phyloP scores from a whole-genome alignment of 2,888 invertebrate genomes.

The Pammene fasciana region DNA sequence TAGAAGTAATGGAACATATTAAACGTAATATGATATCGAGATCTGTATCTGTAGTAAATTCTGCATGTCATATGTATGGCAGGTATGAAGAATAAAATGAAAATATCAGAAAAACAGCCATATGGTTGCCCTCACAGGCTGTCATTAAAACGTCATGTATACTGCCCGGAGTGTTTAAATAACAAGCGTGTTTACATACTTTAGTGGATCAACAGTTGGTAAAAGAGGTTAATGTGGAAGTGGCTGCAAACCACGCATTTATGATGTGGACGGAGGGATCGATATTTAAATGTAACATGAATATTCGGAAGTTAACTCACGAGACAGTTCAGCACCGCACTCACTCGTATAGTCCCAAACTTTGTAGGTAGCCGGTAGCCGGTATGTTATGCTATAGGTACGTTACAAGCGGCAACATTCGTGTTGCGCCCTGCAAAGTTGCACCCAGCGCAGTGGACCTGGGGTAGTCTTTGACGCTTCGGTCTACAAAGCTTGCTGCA shows the following conservation, averaged over 20 bases:
- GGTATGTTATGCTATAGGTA: no score
- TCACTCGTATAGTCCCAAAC: background rate
- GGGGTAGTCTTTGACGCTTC: no score
- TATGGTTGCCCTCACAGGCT: background rate
- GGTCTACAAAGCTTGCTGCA: no score
- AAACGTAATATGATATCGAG: no score
- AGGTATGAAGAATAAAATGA: background rate
- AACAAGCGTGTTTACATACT: background rate
- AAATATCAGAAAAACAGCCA: background rate
- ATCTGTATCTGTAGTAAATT: no score
- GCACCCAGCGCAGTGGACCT: no score
- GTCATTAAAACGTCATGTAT: background rate
- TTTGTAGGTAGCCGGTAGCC: background rate
- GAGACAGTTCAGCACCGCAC: background rate
- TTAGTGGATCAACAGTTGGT: background rate
- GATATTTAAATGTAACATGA: background rate
- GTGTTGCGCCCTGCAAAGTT: no score
- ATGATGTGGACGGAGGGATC: background rate
- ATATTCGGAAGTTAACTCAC: background rate
- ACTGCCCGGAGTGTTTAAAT: constrained; percentile 1
- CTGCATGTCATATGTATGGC: no score
- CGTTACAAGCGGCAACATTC: no score
- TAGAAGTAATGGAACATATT: no score
- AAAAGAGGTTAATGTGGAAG: constrained; percentile 2
- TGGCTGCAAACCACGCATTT: background rate